These are phyloP conservation scores for Caenorhabditis panamensis DNA, from an alignment of 2,888 invertebrate genomes.

Conservation along the genomic window DNA sequence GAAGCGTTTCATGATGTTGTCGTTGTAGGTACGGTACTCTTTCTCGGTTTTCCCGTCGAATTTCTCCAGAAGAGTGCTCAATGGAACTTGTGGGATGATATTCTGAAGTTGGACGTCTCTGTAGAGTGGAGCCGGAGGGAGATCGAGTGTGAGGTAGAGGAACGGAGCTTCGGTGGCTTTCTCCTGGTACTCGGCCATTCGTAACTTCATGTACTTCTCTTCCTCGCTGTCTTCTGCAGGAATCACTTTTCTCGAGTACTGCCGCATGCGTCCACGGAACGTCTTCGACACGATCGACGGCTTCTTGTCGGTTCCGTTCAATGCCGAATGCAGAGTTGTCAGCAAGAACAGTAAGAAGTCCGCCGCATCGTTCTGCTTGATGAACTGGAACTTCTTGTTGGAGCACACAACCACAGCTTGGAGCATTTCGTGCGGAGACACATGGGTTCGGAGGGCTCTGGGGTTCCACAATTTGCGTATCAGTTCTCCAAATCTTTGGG, in stretches of 20 bases:
- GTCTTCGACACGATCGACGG: constrained; percentile 90
- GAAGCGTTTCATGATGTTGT: constrained; percentile 96
- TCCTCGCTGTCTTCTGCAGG: constrained; percentile 87
- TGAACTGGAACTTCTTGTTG: constrained; percentile 99
- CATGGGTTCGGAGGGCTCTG: constrained; percentile 98
- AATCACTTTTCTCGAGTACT: constrained; percentile 90
- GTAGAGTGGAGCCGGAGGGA: constrained; percentile 96
- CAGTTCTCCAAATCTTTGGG: constrained; percentile 84
- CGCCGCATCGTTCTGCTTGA: constrained; percentile 97
- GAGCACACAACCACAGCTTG: constrained; percentile 90
- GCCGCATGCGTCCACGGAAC: constrained; percentile 86
- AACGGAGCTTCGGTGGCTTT: constrained; percentile 93
- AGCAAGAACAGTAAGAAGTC: constrained; percentile 98
- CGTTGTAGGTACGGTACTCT: constrained; percentile 99
- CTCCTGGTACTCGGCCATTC: constrained; percentile 83
- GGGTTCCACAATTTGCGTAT: constrained; percentile 97
- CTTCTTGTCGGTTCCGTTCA: constrained; percentile 90
- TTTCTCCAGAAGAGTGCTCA: constrained; percentile 93
- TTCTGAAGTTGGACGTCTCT: constrained; percentile 95
- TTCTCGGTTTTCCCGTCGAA: constrained; percentile 96
- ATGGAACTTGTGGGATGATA: constrained; percentile 94
- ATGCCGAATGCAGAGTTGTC: constrained; percentile 93
- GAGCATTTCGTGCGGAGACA: constrained; percentile 99
- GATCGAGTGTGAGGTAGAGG: constrained; percentile 95
- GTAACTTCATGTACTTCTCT: constrained; percentile 66